A percentile compares a stretch with the other conserved stretches of the same genome.
These are phyloP conservation scores for Amiota mariae DNA, from an alignment of 2,888 invertebrate genomes.

Conservation along the genomic window DNA sequence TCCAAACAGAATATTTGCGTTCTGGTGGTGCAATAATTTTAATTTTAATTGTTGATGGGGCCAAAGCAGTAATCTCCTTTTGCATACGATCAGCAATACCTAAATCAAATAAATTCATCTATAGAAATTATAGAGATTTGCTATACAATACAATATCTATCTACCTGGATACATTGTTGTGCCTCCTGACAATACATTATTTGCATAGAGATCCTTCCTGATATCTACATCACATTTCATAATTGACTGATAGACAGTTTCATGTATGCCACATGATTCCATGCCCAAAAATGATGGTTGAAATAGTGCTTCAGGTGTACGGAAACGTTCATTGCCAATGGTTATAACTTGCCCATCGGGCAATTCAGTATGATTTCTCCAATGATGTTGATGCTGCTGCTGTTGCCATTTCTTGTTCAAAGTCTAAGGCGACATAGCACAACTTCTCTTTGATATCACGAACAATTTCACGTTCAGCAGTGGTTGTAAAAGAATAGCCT, in stretches of 20 bases:
- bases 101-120: slow-evolving; percentile 28
- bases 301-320: slow-evolving; percentile 93
- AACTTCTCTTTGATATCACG: slow-evolving; percentile 94
- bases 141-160: too few relatives aligned
- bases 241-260: slow-evolving; percentile 94
- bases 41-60: slow-evolving; percentile 92
- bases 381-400: slow-evolving; percentile 90
- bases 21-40: slow-evolving; percentile 93
- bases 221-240: slow-evolving; percentile 96
- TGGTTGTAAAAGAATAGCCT: slow-evolving; percentile 91
- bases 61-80: slow-evolving; percentile 89
- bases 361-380: slow-evolving; percentile 90
- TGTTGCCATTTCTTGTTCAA: slow-evolving; percentile 94
- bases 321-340: slow-evolving; percentile 93
- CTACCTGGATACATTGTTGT: slow-evolving; percentile 88
- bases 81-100: slow-evolving; percentile 89
- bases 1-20: slow-evolving; percentile 91
- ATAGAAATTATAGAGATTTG: too few relatives aligned
- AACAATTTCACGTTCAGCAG: slow-evolving; percentile 93
- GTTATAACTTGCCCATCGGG: slow-evolving; percentile 94
- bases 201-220: slow-evolving; percentile 92
- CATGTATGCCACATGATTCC: slow-evolving; percentile 93
- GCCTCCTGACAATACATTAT: slow-evolving; percentile 90
- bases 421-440: slow-evolving; percentile 91
- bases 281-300: slow-evolving; percentile 87